Evolutionary conservation across 2,113 vertebrate genomes (phyloP).

Genomic region (Alaudala cheleensis): DNA sequence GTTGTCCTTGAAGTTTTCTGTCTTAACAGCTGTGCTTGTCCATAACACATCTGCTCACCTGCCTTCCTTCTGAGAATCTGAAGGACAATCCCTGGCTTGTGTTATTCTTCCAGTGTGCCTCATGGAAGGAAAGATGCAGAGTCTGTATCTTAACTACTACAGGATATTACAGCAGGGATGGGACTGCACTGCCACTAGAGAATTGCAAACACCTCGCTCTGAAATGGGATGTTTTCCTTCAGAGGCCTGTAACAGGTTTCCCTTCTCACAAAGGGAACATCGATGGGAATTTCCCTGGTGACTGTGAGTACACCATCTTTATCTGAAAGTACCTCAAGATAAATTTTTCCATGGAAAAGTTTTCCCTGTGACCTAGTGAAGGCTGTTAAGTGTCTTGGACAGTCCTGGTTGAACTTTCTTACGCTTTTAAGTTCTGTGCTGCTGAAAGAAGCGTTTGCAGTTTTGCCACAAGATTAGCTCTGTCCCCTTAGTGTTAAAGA

Average conservation of each 20-base stretch:
- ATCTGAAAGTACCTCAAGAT: neutral
- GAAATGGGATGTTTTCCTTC: neutral
- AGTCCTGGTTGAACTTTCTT: neutral
- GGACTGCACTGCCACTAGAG: neutral
- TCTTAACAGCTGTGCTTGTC: neutral
- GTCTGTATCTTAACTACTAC: neutral
- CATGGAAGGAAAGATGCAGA: neutral
- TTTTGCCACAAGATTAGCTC: neutral
- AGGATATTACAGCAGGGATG: neutral
- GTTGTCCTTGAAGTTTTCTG: neutral
- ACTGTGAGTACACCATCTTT: neutral
- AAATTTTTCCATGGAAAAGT: neutral
- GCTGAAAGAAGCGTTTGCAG: neutral
- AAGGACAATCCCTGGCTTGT: neutral
- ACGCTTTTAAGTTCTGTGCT: neutral
- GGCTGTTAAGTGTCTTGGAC: neutral
- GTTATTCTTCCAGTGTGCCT: neutral
- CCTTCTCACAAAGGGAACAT: neutral
- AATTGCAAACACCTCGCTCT: fast-evolving
- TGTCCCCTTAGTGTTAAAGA: neutral
- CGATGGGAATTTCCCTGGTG: neutral
- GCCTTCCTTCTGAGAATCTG: neutral
- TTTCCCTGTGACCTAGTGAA: neutral
- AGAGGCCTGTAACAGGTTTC: neutral
- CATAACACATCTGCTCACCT: neutral